Evolutionary conservation across 2,113 vertebrate species (phyloP), one percentile per base, ranked within the genome.

Genomic region (Lucifuga dentata): DNA sequence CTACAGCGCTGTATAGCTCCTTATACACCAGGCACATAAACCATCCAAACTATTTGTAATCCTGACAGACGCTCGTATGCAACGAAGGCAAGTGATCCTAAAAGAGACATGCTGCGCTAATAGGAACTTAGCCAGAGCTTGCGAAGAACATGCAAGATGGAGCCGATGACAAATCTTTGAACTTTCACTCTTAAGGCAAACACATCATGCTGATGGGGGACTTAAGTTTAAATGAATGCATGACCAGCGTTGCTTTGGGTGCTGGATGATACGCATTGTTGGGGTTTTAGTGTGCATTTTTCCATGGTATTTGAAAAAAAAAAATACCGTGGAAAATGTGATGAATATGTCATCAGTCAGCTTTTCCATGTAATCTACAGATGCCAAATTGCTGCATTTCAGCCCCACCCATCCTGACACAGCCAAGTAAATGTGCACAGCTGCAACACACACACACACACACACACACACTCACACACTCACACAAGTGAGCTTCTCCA

Each of bases 271-370:
- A 41, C 2, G 12, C 49, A 73, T 56, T 68, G 58, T 56, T 68
- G 64, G 29, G n/a, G 1, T 66, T 73, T 48, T 24, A 68, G 9
- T 17, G 12, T 49, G 15, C 11, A 46, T 52, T 57, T 41, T 63
- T 65, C 20, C n/a, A 2, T 16, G 11, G 23, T 46, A 20, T 46
- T 55, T 39, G n/a, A 58, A 19, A 21, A 15, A 33, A 57, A 73
- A 39, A 45, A 44, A 20, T 77, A 66, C 48, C 68, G 50, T 74
- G 86, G 79, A 86, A 89, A 89, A 79, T 63, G 60, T 74, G 75
- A 83, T 64, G 77, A 73, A 77, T 77, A 62, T 79, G 64, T 76
- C 74, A 73, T 85, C 68, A 68, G 73, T 75, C 76, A 80, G 45
- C 68, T 73, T 89, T 83, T 87, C 84, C 82, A 29, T 60, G 59